Evolutionary conservation across 2,888 invertebrate genomes (phyloP).

Genomic region (Drosophila hamatofila): DNA sequence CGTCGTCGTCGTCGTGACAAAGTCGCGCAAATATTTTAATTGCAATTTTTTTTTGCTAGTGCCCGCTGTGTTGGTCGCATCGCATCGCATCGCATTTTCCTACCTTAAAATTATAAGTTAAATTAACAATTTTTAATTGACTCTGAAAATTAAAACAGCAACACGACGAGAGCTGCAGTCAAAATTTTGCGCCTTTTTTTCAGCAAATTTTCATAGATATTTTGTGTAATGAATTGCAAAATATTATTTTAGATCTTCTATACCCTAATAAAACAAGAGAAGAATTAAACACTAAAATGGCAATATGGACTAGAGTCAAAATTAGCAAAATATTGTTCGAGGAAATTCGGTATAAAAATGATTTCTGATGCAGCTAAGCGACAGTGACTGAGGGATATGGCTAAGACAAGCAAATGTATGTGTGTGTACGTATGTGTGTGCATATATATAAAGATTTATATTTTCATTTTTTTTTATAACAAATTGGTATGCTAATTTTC

Average conservation of each 20-base stretch:
- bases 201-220: conserved; percentile 62
- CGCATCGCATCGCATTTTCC: conserved; percentile 69
- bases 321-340: background rate
- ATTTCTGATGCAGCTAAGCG: background rate
- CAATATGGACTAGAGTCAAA: background rate
- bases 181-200: conserved; percentile 34
- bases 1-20: conserved; percentile 63
- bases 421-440: background rate
- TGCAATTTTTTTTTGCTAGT: conserved; percentile 54
- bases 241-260: conserved; percentile 56
- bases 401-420: background rate
- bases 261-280: background rate
- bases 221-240: conserved; percentile 49
- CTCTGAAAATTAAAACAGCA: conserved; percentile 74
- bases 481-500: background rate
- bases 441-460: background rate
- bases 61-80: conserved; percentile 47
- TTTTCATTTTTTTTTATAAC: background rate
- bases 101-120: conserved; percentile 77
- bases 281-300: background rate
- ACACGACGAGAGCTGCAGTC: conserved; percentile 45
- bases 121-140: conserved; percentile 79
- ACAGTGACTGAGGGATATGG: background rate
- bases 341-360: background rate
- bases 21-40: conserved; percentile 75